Evolutionary conservation across 2,888 invertebrate species (phyloP), one percentile per base, ranked within the genome.

Genomic region (Alsophila aescularia): DNA sequence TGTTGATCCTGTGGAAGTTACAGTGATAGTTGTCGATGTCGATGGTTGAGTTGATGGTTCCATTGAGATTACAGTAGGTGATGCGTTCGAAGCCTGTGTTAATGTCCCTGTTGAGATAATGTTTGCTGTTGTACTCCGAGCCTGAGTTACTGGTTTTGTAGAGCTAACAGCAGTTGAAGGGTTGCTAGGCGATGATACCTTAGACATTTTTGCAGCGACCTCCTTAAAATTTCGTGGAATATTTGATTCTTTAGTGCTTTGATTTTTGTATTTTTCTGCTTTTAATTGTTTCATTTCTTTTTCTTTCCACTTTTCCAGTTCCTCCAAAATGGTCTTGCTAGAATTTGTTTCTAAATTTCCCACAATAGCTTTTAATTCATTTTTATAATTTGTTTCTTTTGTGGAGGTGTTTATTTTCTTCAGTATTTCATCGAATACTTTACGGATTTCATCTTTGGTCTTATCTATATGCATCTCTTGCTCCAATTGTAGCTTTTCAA

Each of bases 361-460:
- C 13, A 81, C 54, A 18, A 81, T 72, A 24, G 61, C 66, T 58
- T 79, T 70, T 3, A 83, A 61, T 70, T 80, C 78, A 9, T 60
- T 58, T 48, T 71, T 73, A n/a, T 77, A 66, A 0, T 66, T 49
- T 12, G 52, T 18, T 7, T 52, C 43, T 14, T 52, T 52, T 1
- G 54, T 50, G 15, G 47, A 31, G 35, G 41, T 55, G 8, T 52
- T 44, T n/a, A 52, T 18, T 42, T 58, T 59, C 2, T 34, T 53
- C 14, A 82, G 64, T 18, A 83, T 70, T 62, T 75, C 67, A 58
- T 79, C 69, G 12, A 83, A 72, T 29, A 80, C 67, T 31, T 67
- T 58, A 35, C 73, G 72, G 41, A 87, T 76, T 69, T 83, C 75
- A 1, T 66, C 68, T 63, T 81, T 75, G n/a, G 75, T 66, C 18